Conservation (phyloP, 1,140 invertebrate species). For the Drosophila parabipectinata region DNA sequence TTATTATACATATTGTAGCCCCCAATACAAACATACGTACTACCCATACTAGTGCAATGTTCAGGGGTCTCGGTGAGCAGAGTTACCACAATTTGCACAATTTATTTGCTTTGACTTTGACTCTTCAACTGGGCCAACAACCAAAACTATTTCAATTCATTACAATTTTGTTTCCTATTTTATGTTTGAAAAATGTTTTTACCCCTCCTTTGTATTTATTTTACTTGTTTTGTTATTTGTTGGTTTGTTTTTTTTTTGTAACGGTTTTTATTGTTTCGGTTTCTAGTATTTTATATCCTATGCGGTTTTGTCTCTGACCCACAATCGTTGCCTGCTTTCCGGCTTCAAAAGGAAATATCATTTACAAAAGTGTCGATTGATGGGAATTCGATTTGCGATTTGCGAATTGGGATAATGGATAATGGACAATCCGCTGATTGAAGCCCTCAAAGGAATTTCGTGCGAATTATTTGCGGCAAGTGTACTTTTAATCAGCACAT, state of each 20-base stretch:
- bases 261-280: slow-evolving; percentile 39
- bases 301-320: slow-evolving; percentile 34
- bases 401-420: not conserved
- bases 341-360: slow-evolving; percentile 7
- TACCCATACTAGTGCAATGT: not conserved
- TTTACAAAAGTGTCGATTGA: slow-evolving; percentile 30
- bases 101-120: slow-evolving; percentile 72
- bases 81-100: slow-evolving; percentile 67
- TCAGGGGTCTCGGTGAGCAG: slow-evolving; percentile 26
- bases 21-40: slow-evolving; percentile 8
- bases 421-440: slow-evolving; percentile 24
- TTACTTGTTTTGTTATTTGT: not conserved
- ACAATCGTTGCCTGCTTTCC: slow-evolving; percentile 12
- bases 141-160: slow-evolving; percentile 19
- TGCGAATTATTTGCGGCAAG: slow-evolving; percentile 25
- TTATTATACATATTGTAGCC: slow-evolving; percentile 53
- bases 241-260: not conserved
- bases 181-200: not conserved
- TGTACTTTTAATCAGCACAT: slow-evolving; percentile 34
- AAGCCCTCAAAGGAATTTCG: slow-evolving; percentile 31
- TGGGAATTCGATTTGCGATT: slow-evolving; percentile 33
- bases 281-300: slow-evolving; percentile 13
- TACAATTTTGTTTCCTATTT: slow-evolving; percentile 21
- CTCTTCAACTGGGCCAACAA: slow-evolving; percentile 55
- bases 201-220: too few relatives aligned